These are phyloP conservation scores for Zaprionus taronus DNA, from an alignment of 1,140 invertebrate species.

Conservation along the genomic window DNA sequence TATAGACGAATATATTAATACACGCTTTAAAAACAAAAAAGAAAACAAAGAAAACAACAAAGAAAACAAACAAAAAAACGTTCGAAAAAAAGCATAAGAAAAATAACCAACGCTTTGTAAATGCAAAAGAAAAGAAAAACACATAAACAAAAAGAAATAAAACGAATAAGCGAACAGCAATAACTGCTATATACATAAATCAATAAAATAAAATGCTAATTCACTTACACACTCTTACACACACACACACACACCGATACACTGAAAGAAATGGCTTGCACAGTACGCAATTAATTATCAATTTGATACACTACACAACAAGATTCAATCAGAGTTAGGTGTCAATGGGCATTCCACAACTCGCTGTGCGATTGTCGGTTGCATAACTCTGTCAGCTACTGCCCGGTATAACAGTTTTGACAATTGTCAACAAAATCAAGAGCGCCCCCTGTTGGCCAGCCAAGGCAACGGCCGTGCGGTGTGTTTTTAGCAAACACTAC, in stretches of 20 bases:
- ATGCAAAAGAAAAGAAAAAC: slow-evolving; percentile 66
- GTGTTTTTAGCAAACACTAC: slow-evolving; percentile 67
- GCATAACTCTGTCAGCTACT: slow-evolving; percentile 82
- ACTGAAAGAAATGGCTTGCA: slow-evolving; percentile 68
- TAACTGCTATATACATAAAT: slow-evolving; percentile 49
- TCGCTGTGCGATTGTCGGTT: slow-evolving; percentile 76
- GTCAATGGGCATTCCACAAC: slow-evolving; percentile 82
- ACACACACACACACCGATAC: slow-evolving; percentile 43
- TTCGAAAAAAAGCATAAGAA: slow-evolving; percentile 28
- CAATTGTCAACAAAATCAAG: slow-evolving; percentile 23
- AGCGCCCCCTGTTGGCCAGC: slow-evolving; percentile 35
- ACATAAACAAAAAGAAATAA: slow-evolving; percentile 50
- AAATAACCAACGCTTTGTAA: slow-evolving; percentile 70
- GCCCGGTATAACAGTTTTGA: slow-evolving; percentile 62
- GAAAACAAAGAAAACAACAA: slow-evolving; percentile 40
- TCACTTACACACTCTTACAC: slow-evolving; percentile 38
- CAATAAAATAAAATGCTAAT: slow-evolving; percentile 56
- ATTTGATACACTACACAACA: slow-evolving; percentile 47
- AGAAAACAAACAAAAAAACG: slow-evolving; percentile 23
- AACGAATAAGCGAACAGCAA: slow-evolving; percentile 51
- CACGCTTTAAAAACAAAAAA: slow-evolving; percentile 61
- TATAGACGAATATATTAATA: slow-evolving; percentile 82
- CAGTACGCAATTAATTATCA: slow-evolving; percentile 57
- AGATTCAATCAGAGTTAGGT: slow-evolving; percentile 83
- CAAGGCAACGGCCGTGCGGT: slow-evolving; percentile 64